A percentile compares a stretch with the other conserved stretches of the same genome.
phyloP scores from a whole-genome alignment of 2,797 vertebrate genomes.

The Craterocephalus amniculus region DNA sequence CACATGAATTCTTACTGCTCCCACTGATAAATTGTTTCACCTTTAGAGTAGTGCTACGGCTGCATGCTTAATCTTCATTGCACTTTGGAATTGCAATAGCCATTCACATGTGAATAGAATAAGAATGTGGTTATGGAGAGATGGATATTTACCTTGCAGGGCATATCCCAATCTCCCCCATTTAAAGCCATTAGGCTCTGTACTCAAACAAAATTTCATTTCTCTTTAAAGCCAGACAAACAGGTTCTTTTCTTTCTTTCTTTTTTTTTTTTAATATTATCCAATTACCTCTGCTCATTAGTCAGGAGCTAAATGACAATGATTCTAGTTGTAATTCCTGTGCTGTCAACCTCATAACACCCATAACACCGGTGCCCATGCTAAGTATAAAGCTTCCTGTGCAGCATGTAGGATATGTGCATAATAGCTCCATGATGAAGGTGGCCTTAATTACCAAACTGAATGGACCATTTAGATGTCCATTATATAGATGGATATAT shows the following conservation, averaged over 20 bases:
- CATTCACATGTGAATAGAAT: slow-evolving; percentile 55
- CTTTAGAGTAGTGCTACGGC: slow-evolving; percentile 34
- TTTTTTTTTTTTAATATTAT: slow-evolving; percentile 33
- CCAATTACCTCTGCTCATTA: slow-evolving; percentile 67
- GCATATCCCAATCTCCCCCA: slow-evolving; percentile 41
- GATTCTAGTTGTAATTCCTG: slow-evolving; percentile 43
- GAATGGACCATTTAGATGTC: slow-evolving; percentile 60
- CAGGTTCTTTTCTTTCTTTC: slow-evolving; percentile 25
- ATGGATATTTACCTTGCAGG: slow-evolving; percentile 64
- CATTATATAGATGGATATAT: slow-evolving; percentile 56
- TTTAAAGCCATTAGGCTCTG: slow-evolving; percentile 52
- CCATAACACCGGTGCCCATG: too few relatives aligned
- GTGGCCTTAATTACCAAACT: slow-evolving; percentile 39
- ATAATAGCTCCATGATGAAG: slow-evolving; percentile 61
- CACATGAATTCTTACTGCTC: slow-evolving; percentile 2
- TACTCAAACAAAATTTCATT: slow-evolving; percentile 54
- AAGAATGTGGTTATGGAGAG: slow-evolving; percentile 43
- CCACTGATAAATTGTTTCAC: neutral
- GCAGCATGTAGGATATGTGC: slow-evolving; percentile 40
- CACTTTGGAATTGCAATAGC: slow-evolving; percentile 53
- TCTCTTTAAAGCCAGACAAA: slow-evolving; percentile 45
- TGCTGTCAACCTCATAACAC: slow-evolving; percentile 39
- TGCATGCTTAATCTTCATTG: slow-evolving; percentile 61
- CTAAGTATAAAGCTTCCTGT: slow-evolving; percentile 14
- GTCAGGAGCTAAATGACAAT: slow-evolving; percentile 60